Evolutionary conservation across 1,140 invertebrate species (phyloP), one percentile per base, ranked within the genome.

Genomic region (Aethina tumida): DNA sequence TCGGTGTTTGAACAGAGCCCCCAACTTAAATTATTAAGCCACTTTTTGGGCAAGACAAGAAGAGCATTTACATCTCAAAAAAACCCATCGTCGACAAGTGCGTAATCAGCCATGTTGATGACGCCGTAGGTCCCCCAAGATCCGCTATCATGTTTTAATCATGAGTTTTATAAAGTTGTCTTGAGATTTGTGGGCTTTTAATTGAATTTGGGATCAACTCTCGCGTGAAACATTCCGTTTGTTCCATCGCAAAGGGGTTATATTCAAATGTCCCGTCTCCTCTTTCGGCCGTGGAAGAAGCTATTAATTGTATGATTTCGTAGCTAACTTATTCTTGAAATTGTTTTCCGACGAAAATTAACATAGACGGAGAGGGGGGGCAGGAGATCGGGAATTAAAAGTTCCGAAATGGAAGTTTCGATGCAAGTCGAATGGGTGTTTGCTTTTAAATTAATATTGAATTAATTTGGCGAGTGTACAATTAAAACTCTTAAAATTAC

Each of bases 121-220:
- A 35, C 39, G 32, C 29, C 38, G 25, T 31, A 19, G 39, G 16
- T 30, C 18, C n/a, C n/a, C n/a, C n/a, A n/a, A n/a, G n/a, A n/a
- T n/a, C n/a, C n/a, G n/a, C n/a, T 15, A 26, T 35, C 34, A 50
- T 50, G 48, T 50, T 50, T 50, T 47, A 50, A 50, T 50, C 48
- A 50, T 47, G 48, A 50, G 41, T 50, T 50, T 47, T 47, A 43
- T 43, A 43, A 50, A 50, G 41, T 43, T 47, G 37, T 46, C 44
- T 42, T 42, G 35, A 39, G 41, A 27, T 35, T 45, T 39, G 39
- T 37, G 26, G 21, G 33, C n/a, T 47, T 47, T 41, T 50, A 50
- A 50, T 50, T 50, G 45, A 50, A 50, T 50, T 50, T 50, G 31
- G 38, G 19, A 36, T 28, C 34, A 46, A 50, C 43, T 47, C 48